These are phyloP conservation scores for Eilema sororculum DNA, from an alignment of 2,888 invertebrate genomes.

Conservation along the genomic window DNA sequence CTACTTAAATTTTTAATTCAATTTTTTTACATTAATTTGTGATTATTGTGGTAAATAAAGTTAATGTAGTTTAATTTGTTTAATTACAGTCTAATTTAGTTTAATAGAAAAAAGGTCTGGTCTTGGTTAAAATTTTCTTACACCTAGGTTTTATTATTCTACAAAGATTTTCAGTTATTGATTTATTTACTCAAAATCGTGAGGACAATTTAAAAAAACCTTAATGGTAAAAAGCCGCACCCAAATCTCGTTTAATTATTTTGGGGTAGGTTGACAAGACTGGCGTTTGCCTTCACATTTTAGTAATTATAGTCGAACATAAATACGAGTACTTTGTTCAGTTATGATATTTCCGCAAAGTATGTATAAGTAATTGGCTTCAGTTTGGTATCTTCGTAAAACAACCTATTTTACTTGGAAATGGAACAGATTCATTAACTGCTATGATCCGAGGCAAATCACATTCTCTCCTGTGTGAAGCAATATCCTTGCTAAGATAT, in stretches of 20 bases:
- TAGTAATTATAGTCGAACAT: constrained; percentile 7
- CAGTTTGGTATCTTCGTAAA: not conserved
- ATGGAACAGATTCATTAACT: not conserved
- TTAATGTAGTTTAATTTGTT: not conserved
- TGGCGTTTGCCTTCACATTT: constrained; percentile 20
- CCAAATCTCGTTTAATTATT: not conserved
- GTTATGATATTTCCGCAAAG: not conserved
- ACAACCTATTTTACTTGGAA: not conserved
- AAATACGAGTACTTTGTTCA: not conserved
- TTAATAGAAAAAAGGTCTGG: no score
- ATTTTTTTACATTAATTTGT: no score
- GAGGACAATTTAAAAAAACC: not conserved
- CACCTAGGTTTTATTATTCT: not conserved
- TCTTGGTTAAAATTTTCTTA: no score
- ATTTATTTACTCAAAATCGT: not conserved
- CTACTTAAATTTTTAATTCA: not conserved
- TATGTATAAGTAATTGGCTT: not conserved
- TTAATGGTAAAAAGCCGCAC: not conserved
- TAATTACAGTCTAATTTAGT: no score
- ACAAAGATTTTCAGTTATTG: not conserved
- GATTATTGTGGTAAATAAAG: not conserved
- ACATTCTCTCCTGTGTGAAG: not conserved
- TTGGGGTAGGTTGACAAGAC: not conserved
- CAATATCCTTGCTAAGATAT: not conserved
- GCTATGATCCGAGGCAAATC: not conserved